Base-by-base conservation (phyloP, 2,888 invertebrate species). In the Pristionchus mayeri region DNA sequence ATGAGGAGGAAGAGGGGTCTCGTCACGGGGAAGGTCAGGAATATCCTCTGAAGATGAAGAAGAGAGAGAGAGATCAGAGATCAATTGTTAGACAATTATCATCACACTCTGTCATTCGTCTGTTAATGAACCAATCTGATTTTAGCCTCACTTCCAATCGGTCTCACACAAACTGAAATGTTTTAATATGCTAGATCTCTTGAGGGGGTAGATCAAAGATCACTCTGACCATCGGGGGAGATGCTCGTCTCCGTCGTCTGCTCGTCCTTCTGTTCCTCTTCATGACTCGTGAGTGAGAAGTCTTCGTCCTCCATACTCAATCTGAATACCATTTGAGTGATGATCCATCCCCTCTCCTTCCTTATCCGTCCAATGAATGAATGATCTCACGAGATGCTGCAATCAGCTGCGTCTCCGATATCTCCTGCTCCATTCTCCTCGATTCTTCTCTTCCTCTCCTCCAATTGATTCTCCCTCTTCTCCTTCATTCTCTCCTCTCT, bases 271-370 rank as follows among this genome's bases (percentile, higher is more conserved):
- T 67, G 67, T 40, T 34, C 67, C 37, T 67, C 67, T 1, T 34
- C 37, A 67, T 34, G 67, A 67, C 37, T 21, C 34, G 67, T 67
- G 40, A 67, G 67, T 1, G 67, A 67, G 37, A 67, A 67, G 21
- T 67, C 67, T 18, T 67, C 67, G 37, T 67, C 67, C 37, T 67
- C 67, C 40, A 67, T 34, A 67, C 67, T 67, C 67, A 67, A 18
- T 37, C 67, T 67, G n/a, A 44, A 44, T 44, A 44, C 44, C 7
- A 13, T 44, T 44, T 44, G 7, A 9, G 13, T 9, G 13, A 44
- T 9, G 6, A 6, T 44, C 13, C 44, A 9, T 44, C 44, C 44
- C 44, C 44, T 13, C 44, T 44, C 44, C 44, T 13, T 54, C 54
- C 21, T 54, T 4, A 21, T 54, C n/a, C 54, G 21, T 54, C 54